Base-by-base conservation (phyloP, 1,140 invertebrate species). In the Apocrypta bakeri region DNA sequence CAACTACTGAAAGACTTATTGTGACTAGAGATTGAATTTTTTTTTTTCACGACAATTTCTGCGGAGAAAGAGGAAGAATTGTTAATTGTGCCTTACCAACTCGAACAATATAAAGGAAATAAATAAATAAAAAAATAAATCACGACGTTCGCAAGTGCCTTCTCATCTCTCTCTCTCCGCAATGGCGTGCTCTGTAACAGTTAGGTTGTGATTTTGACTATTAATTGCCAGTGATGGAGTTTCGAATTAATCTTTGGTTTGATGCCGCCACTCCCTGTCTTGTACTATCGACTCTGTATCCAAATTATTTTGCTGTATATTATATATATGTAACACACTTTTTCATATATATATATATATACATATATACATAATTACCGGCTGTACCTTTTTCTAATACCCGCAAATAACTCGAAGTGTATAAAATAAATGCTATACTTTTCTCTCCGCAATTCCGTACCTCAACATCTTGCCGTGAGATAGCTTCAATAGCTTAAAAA, bases 151-250 rank as follows among this genome's bases (percentile, higher is more conserved):
- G 24, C 14, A 33, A 83, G 76, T 75, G 76, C 29, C 63, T 48
- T 75, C 77, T 73, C 74, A 75, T 83, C 76, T 83, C 82, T 86
- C 84, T 75, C 79, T 84, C 84, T 85, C 83, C 81, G 77, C 37
- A 73, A 85, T 84, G 64, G 85, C 83, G 83, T 85, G 81, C 69
- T 86, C 85, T 83, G 81, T 85, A 85, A 86, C 84, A 83, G 31
- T 85, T 85, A 79, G 72, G 82, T 85, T 86, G 85, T 75, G 78
- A 84, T 77, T 78, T 84, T 84, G 85, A 86, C 77, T 76, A 85
- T 87, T 87, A 88, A 87, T 88, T 78, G 85, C 84, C 85, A 86
- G 74, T 86, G n/a, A n/a, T n/a, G 86, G 83, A 85, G 84, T 84
- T 82, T 82, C 31, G 84, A 87, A 84, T 87, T 86, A 83, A 85